A percentile compares a stretch with the other conserved stretches of the same genome.
phyloP scores from a whole-genome alignment of 92 coral and sea anemone species.

The Ricordea florida region DNA sequence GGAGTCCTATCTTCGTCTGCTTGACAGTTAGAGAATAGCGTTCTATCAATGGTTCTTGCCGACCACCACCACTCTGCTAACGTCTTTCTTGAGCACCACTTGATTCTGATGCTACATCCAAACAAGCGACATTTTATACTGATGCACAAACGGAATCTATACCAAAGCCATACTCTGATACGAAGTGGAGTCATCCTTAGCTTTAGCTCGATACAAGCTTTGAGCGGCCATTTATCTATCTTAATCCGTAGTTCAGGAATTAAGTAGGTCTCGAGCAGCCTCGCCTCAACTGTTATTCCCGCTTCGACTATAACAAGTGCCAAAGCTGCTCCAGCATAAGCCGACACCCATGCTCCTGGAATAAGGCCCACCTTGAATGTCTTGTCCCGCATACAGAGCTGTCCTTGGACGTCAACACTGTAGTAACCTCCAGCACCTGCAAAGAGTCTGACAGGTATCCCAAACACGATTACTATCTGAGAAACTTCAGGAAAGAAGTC shows the following conservation, averaged over 20 bases:
- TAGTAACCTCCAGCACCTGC: slow-evolving; percentile 82
- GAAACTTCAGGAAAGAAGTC: slow-evolving; percentile 37
- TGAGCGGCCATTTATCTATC: slow-evolving; percentile 64
- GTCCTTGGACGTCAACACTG: slow-evolving; percentile 66
- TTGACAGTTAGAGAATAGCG: slow-evolving; percentile 52
- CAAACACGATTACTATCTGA: slow-evolving; percentile 60
- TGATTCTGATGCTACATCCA: slow-evolving; percentile 17
- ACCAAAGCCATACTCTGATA: slow-evolving; percentile 78
- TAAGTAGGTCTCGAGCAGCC: slow-evolving; percentile 74
- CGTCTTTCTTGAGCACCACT: slow-evolving; percentile 65
- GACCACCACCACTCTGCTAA: slow-evolving; percentile 80
- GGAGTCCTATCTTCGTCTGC: slow-evolving; percentile 52
- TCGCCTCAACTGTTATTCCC: slow-evolving; percentile 84
- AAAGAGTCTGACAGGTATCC: slow-evolving; percentile 69
- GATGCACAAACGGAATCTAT: slow-evolving; percentile 50
- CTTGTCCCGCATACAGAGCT: slow-evolving; percentile 46
- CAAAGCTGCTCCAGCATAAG: slow-evolving; percentile 67
- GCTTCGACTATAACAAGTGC: slow-evolving; percentile 56
- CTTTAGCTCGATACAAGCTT: slow-evolving; percentile 74
- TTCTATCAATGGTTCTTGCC: slow-evolving; percentile 45
- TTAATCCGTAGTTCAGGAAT: slow-evolving; percentile 59
- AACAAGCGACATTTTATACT: slow-evolving; percentile 44
- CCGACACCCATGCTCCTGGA: slow-evolving; percentile 89
- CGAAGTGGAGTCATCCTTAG: slow-evolving; percentile 70
- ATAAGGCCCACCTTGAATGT: slow-evolving; percentile 59